Percentiles rank a stretch among this genome's conserved stretches.
Conservation (phyloP, 2,888 invertebrate genomes). For the Catocala fraxini region DNA sequence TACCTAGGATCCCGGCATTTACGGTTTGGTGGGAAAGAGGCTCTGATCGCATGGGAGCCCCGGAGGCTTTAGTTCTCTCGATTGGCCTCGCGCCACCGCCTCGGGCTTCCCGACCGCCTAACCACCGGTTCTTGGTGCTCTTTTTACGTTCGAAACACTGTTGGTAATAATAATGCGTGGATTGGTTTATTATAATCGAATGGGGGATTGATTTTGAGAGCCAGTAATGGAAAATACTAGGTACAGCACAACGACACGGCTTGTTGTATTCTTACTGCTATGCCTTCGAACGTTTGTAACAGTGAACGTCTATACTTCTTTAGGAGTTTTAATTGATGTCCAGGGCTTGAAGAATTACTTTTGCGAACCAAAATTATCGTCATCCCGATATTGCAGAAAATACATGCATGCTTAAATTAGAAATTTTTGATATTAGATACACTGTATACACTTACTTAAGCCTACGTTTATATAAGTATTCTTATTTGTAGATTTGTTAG, state of each 20-base stretch:
- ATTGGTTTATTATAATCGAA: conserved; percentile 50
- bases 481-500: no score
- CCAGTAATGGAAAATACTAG: background rate
- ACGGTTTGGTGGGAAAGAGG: conserved; percentile 75
- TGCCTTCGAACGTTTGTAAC: no score
- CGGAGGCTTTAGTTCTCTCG: conserved; percentile 74
- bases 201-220: conserved; percentile 30
- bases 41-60: conserved; percentile 71
- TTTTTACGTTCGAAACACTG: conserved; percentile 49
- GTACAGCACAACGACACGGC: background rate
- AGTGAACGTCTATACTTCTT: no score
- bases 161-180: conserved; percentile 47
- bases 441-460: no score
- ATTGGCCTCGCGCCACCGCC: conserved; percentile 72
- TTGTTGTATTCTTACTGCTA: no score
- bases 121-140: conserved; percentile 64
- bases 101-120: conserved; percentile 70
- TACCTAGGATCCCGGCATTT: conserved; percentile 59
- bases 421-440: no score
- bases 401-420: no score
- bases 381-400: no score
- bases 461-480: no score
- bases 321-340: no score
- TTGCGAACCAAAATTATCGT: no score
- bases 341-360: no score